Evolutionary conservation across 2,113 vertebrate species (phyloP).

Genomic region (Daubentonia madagascariensis): DNA sequence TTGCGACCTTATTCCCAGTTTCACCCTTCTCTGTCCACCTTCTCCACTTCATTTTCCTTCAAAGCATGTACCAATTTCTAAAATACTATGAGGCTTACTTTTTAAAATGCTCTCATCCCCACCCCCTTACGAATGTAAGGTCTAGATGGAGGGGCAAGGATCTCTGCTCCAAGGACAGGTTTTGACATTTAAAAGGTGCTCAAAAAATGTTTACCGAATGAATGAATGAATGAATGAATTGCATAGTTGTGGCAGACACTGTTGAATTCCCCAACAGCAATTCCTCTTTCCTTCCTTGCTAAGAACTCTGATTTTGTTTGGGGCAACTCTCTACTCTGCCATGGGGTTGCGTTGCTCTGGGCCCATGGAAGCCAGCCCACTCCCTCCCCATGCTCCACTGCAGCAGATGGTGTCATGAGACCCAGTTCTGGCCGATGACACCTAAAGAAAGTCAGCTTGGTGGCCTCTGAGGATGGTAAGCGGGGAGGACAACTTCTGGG

Average conservation of each 20-base stretch:
- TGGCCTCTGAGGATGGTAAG: too few species aligned
- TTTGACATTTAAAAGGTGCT: background rate
- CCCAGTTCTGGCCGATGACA: background rate
- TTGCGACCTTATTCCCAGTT: too few species aligned
- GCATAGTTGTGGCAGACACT: background rate
- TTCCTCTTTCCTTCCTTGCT: background rate
- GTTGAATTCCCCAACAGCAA: too few species aligned
- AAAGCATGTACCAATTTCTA: background rate
- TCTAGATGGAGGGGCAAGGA: background rate
- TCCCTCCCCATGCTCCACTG: background rate
- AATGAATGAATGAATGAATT: background rate
- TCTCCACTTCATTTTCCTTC: background rate
- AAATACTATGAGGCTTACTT: background rate
- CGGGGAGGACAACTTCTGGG: too few species aligned
- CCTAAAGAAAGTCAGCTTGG: background rate
- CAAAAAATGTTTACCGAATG: background rate
- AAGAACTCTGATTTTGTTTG: background rate
- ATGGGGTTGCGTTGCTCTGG: fast-evolving
- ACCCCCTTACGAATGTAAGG: background rate
- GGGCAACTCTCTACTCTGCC: background rate
- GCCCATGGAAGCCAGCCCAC: fast-evolving
- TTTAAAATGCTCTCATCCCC: background rate
- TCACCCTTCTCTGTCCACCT: background rate
- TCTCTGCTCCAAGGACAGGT: background rate
- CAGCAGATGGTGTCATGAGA: background rate